Base-by-base conservation (phyloP, 2,888 invertebrate genomes). In the Polydesmus complanatus region DNA sequence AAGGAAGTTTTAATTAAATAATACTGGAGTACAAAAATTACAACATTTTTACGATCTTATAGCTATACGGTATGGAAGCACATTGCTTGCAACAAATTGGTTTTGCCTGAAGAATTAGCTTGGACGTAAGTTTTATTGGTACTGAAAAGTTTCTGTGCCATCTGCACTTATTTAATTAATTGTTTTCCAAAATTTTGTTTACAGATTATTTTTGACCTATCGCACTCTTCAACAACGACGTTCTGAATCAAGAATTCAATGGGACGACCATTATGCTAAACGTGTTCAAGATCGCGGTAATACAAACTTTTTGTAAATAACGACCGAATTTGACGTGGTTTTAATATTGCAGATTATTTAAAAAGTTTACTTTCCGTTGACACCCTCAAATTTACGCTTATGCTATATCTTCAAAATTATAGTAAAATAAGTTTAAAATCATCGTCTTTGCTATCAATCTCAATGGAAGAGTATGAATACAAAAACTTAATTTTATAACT, bases 51-150 rank as follows among this genome's bases (percentile, higher is more conserved):
- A 23, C 18, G 52, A 49, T 58, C 2, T 61, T 61, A n/a, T 27
- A 63, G 63, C 19, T 63, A 63, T 27, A 57, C 63, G 14, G 63
- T 63, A n/a, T 63, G 63, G 63, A 58, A 48, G 27, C 63, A 63
- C 56, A 63, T 63, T 22, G 63, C 63, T 18, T 63, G 63, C 50
- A 52, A 27, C 22, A 63, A 63, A 51, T 54, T 63, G 3, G 61
- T 61, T 21, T 54, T 63, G 48, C 63, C 63, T 18, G 63, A 63
- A 56, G 56, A 59, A 19, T 37, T 61, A 47, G 58, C 63, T 18
- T 63, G 63, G 63, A 51, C 61, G 63, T 63, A 49, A 62, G 54
- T 8, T 8, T 37, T 37, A 14, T 8, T 14, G 14, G 37, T 14
- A 37, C 14, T 14, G 8, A 37, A n/a, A n/a, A n/a, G n/a, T n/a